Conservation (phyloP, 2,888 invertebrate genomes). For the Drosophila sordidapex region DNA sequence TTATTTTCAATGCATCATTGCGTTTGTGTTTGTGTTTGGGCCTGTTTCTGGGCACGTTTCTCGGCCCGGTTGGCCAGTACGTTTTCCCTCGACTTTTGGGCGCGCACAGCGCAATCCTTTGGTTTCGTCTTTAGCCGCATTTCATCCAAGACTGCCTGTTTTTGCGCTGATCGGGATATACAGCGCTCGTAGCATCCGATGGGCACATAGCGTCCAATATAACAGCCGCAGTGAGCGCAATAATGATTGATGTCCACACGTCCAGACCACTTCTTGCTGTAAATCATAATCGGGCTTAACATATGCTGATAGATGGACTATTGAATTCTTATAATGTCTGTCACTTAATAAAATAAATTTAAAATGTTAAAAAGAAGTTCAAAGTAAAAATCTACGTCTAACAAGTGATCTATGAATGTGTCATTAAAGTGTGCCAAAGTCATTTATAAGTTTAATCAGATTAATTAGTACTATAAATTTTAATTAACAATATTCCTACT, state of each 20-base stretch:
- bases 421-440: background rate
- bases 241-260: conserved; percentile 83
- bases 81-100: conserved; percentile 66
- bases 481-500: background rate
- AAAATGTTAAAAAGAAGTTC: background rate
- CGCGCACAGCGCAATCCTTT: conserved; percentile 73
- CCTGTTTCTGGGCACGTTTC: conserved; percentile 37
- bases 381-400: background rate
- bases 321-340: background rate
- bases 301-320: background rate
- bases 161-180: conserved; percentile 69
- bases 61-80: conserved; percentile 57
- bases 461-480: background rate
- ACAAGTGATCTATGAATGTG: background rate
- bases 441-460: background rate
- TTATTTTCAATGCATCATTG: conserved; percentile 3
- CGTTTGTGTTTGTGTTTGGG: conserved; percentile 42
- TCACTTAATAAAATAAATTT: background rate
- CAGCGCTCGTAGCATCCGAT: conserved; percentile 72
- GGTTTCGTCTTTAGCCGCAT: conserved; percentile 74
- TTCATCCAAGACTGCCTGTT: conserved; percentile 70
- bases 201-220: conserved; percentile 77
- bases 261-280: conserved; percentile 74
- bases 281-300: background rate
- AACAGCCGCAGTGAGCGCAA: conserved; percentile 83